A percentile compares a stretch with the other conserved stretches of the same genome.
Evolutionary conservation across 1,140 invertebrate genomes (phyloP).

Genomic region (Eriocheir sinensis): DNA sequence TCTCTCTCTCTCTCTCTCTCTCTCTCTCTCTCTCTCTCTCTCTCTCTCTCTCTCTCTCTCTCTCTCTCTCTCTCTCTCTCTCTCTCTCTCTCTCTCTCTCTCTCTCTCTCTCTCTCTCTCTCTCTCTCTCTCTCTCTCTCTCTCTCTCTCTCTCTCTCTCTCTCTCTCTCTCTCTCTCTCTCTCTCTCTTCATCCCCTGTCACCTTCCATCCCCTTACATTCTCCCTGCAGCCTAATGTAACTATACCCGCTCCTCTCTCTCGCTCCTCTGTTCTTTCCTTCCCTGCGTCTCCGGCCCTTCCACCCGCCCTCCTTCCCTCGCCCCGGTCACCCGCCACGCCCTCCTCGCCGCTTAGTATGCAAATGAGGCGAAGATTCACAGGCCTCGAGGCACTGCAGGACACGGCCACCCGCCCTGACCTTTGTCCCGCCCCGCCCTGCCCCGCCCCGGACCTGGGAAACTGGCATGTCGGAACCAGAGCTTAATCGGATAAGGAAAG

Average conservation of each 20-base stretch:
- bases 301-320: not conserved
- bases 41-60: not conserved
- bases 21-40: not conserved
- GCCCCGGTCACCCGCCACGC: not conserved
- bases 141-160: not conserved
- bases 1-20: not conserved
- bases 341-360: not conserved
- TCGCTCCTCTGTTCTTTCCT: not conserved
- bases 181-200: not conserved
- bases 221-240: no score
- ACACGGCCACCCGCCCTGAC: conserved; percentile 24
- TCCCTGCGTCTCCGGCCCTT: not conserved
- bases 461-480: not conserved
- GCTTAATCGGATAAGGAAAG: conserved; percentile 7
- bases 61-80: not conserved
- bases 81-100: not conserved
- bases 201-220: not conserved
- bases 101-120: not conserved
- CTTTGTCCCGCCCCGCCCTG: conserved; percentile 47
- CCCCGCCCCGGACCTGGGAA: conserved; percentile 20
- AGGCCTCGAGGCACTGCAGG: conserved; percentile 8
- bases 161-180: not conserved
- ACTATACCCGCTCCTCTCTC: no score
- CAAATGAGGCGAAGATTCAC: conserved; percentile 8
- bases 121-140: not conserved